Percentiles rank a stretch among this genome's conserved stretches.
phyloP scores from a whole-genome alignment of 2,888 invertebrate genomes.

The Masnerella sp. region DNA sequence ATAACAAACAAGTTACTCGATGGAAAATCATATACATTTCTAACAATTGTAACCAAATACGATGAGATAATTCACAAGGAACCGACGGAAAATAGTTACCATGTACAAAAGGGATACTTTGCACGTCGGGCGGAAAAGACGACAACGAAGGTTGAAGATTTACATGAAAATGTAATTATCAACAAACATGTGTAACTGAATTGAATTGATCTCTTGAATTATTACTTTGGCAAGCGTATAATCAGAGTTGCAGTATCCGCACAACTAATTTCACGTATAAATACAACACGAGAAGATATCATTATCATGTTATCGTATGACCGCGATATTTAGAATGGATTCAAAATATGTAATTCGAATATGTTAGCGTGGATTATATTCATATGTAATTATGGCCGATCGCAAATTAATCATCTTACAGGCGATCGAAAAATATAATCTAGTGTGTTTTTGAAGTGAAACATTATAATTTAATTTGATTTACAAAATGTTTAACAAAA shows the following conservation, averaged over 20 bases:
- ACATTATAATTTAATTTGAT: neutral
- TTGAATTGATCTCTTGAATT: neutral
- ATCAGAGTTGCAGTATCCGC: neutral
- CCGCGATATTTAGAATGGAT: constrained; percentile 24
- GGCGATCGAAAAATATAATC: neutral
- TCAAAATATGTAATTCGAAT: constrained; percentile 36
- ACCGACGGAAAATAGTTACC: no score
- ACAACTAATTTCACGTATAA: constrained; percentile 20
- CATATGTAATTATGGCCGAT: constrained; percentile 13
- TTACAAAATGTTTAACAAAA: neutral
- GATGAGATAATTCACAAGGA: no score
- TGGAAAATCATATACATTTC: no score
- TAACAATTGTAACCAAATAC: no score
- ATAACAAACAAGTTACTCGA: no score
- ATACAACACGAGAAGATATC: constrained; percentile 22
- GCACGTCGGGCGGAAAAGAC: no score
- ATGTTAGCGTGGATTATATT: constrained; percentile 7
- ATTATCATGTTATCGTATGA: constrained; percentile 28
- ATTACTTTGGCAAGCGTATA: neutral
- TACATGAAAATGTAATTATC: no score
- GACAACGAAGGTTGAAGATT: no score
- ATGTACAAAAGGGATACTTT: no score
- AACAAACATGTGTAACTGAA: no score
- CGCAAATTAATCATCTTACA: constrained; percentile 17
- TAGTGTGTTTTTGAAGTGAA: no score